Evolutionary conservation across 2,888 invertebrate genomes (phyloP).

Genomic region (Lycocerus yunnanus): DNA sequence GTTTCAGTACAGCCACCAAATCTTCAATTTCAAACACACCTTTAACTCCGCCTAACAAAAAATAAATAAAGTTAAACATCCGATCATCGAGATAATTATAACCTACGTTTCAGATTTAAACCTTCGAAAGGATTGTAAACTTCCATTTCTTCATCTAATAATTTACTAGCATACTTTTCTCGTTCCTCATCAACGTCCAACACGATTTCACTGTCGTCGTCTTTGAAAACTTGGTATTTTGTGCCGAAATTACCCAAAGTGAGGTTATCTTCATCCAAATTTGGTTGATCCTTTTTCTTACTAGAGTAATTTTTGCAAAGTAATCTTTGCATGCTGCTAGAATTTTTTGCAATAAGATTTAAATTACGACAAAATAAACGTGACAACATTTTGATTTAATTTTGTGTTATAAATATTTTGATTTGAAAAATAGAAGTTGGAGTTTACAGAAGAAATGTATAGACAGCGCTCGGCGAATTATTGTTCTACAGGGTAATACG

Average conservation of each 20-base stretch:
- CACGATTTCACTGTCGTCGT: conserved; percentile 70
- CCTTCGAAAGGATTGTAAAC: conserved; percentile 66
- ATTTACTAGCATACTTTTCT: conserved; percentile 43
- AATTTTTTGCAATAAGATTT: neutral
- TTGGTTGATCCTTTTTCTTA: neutral
- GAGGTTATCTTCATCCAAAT: conserved; percentile 10
- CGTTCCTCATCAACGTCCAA: conserved; percentile 75
- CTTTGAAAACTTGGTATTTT: conserved; percentile 73
- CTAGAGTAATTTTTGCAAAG: neutral
- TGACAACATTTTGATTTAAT: conserved; percentile 2
- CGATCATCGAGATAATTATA: neutral
- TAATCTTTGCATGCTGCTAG: neutral
- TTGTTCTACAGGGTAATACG: too few relatives aligned
- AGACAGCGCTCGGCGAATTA: neutral
- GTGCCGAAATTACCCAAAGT: conserved; percentile 42
- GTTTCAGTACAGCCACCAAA: conserved; percentile 72
- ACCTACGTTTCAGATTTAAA: conserved; percentile 64
- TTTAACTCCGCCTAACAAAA: conserved; percentile 69
- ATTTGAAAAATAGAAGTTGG: neutral
- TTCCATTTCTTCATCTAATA: conserved; percentile 44
- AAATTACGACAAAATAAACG: neutral
- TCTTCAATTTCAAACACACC: conserved; percentile 92
- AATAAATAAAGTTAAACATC: neutral
- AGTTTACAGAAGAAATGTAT: neutral
- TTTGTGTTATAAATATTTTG: neutral